These are phyloP conservation scores for Strix uralensis DNA, from an alignment of 2,113 vertebrate species.

Conservation along the genomic window DNA sequence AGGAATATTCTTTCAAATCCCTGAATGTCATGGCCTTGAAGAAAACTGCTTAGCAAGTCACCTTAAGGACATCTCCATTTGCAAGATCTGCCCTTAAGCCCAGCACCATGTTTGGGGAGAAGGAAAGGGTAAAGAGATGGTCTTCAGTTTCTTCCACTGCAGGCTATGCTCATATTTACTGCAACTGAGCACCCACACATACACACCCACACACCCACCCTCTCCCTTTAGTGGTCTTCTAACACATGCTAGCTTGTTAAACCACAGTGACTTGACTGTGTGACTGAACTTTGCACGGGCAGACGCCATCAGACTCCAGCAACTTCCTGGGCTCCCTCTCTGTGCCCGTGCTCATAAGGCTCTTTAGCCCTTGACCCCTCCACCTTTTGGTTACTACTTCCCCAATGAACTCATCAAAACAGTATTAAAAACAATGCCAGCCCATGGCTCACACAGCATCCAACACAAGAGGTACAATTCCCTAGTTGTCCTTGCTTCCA, in stretches of 20 bases:
- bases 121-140: background rate
- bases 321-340: background rate
- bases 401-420: background rate
- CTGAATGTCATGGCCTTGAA: background rate
- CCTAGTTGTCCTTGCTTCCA: background rate
- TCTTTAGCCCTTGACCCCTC: background rate
- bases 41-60: background rate
- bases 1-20: background rate
- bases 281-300: background rate
- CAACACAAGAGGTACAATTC: background rate
- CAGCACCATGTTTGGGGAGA: background rate
- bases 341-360: background rate
- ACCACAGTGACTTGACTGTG: accelerated
- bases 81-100: background rate
- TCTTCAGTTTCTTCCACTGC: background rate
- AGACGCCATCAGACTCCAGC: background rate
- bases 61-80: background rate
- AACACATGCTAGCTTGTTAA: background rate
- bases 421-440: background rate
- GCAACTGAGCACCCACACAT: background rate
- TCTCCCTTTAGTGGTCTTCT: background rate
- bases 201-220: background rate
- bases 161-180: background rate
- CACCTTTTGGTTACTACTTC: background rate
- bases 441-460: background rate